Percentiles rank a stretch among this genome's conserved stretches.
phyloP scores from a whole-genome alignment of 2,888 invertebrate genomes.

The Kryphioiulus occultus region DNA sequence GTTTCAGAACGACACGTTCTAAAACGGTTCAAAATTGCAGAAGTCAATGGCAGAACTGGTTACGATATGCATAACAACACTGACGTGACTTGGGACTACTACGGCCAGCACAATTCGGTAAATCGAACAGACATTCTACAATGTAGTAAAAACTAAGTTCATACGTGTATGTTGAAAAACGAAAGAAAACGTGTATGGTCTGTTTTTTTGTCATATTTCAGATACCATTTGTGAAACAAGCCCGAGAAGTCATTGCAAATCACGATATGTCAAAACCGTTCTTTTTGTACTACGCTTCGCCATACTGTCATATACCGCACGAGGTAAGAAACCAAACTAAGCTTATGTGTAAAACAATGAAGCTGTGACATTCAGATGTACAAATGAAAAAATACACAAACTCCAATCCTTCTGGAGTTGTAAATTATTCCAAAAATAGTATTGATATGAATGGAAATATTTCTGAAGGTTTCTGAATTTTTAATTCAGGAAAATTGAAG shows the following conservation, averaged over 20 bases:
- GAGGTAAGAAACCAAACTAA: conserved; percentile 56
- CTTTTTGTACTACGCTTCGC: conserved; percentile 57
- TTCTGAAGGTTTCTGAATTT: too few relatives aligned
- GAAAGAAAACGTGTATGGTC: not conserved
- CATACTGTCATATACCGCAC: conserved; percentile 56
- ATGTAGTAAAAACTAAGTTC: not conserved
- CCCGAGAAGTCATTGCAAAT: not conserved
- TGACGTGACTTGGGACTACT: conserved; percentile 41
- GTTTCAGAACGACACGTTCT: not conserved
- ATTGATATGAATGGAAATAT: too few relatives aligned
- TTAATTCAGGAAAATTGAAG: too few relatives aligned
- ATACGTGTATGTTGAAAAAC: not conserved
- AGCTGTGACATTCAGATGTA: too few relatives aligned
- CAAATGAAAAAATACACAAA: too few relatives aligned
- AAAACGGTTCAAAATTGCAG: not conserved
- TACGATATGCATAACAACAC: conserved; percentile 55
- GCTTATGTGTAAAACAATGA: too few relatives aligned
- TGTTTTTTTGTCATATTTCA: not conserved
- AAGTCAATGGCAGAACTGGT: not conserved
- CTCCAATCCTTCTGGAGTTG: too few relatives aligned
- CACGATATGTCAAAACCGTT: conserved; percentile 55
- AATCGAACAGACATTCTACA: not conserved
- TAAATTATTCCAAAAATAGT: too few relatives aligned
- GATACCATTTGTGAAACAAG: not conserved
- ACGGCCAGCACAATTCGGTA: conserved; percentile 46